Percentiles rank a stretch among this genome's conserved stretches.
phyloP scores from a whole-genome alignment of 2,797 vertebrate genomes.

The Crenichthys baileyi region DNA sequence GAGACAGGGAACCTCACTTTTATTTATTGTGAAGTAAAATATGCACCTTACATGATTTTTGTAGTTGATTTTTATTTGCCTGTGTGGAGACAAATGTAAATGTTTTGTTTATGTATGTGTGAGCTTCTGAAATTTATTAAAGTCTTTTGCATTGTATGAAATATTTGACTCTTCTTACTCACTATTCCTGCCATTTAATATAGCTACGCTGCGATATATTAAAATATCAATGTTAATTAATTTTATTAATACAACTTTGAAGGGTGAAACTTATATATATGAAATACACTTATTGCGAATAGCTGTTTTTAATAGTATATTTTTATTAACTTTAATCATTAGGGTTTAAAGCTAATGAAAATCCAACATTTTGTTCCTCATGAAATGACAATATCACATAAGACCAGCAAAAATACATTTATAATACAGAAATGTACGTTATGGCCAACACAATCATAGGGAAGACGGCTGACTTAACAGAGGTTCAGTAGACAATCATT shows the following conservation, averaged over 20 bases:
- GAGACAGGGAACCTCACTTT: conserved; percentile 80
- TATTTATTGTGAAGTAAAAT: conserved; percentile 85
- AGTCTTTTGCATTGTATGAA: conserved; percentile 88
- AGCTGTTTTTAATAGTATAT: not conserved
- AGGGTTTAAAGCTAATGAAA: not conserved
- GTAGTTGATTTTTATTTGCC: conserved; percentile 85
- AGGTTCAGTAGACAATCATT: not conserved
- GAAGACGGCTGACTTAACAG: not conserved
- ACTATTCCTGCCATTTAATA: conserved; percentile 46
- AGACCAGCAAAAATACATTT: not conserved
- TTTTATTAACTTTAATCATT: not conserved
- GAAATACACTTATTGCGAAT: not conserved
- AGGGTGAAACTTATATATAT: not conserved
- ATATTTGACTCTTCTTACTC: conserved; percentile 81
- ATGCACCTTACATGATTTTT: conserved; percentile 87
- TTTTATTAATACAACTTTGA: not conserved
- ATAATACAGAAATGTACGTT: not conserved
- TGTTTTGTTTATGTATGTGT: conserved; percentile 89
- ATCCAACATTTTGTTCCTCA: not conserved
- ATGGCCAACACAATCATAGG: not conserved
- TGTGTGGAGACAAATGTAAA: conserved; percentile 85
- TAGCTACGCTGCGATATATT: not conserved
- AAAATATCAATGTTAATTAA: not conserved
- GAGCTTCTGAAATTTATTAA: conserved; percentile 88
- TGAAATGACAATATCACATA: not conserved